Conservation (phyloP, 2,797 vertebrate genomes). For the Fringilla coelebs region DNA sequence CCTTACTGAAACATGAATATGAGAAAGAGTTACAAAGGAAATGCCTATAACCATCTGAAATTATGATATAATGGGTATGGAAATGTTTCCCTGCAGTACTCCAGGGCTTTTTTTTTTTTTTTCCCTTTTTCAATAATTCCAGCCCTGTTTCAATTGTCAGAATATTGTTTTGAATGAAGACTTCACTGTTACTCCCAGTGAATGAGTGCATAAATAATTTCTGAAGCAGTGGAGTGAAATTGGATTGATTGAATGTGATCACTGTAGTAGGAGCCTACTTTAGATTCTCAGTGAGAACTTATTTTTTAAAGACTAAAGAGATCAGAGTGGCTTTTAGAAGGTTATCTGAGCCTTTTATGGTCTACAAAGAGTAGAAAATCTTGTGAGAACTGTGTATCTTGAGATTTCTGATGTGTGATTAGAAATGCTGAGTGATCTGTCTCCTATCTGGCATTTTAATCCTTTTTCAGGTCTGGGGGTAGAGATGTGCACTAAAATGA, state of each 20-base stretch:
- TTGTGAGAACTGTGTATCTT: constrained; percentile 5
- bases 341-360: constrained; percentile 45
- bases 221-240: background rate
- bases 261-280: background rate
- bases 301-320: constrained; percentile 2
- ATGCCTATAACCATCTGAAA: background rate
- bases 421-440: constrained; percentile 40
- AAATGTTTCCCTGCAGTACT: background rate
- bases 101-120: background rate
- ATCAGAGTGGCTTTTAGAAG: constrained; percentile 6
- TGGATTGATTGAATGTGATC: background rate
- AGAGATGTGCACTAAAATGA: background rate
- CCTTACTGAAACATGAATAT: background rate
- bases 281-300: background rate
- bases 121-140: background rate
- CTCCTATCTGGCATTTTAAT: constrained; percentile 48
- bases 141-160: background rate
- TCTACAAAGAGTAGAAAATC: constrained; percentile 17
- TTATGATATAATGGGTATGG: background rate
- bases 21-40: background rate
- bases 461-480: background rate
- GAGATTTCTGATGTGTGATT: constrained; percentile 27
- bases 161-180: background rate
- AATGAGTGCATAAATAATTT: constrained; percentile 17
- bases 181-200: background rate